phyloP scores from a whole-genome alignment of 2,888 invertebrate genomes.

The Drosophila neonasuta region DNA sequence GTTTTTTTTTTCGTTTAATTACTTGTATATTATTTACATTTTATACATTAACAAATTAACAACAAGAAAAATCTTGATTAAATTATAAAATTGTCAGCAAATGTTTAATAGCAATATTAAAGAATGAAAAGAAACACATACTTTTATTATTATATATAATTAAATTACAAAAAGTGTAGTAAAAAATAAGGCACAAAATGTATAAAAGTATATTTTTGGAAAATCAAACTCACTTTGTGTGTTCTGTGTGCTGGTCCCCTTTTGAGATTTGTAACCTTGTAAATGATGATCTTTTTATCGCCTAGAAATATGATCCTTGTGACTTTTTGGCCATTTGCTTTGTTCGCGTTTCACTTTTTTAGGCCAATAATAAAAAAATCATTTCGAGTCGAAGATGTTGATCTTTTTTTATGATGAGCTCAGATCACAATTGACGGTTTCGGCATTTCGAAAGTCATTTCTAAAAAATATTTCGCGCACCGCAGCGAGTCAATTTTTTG shows the following conservation, averaged over 20 bases:
- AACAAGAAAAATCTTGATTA: too few relatives aligned
- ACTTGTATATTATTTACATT: too few relatives aligned
- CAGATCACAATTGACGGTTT: conserved; percentile 43
- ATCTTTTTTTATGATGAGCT: conserved; percentile 66
- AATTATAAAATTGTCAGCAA: too few relatives aligned
- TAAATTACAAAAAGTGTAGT: background rate
- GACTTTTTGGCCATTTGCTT: conserved; percentile 39
- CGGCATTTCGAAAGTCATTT: conserved; percentile 44
- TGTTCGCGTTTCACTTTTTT: conserved; percentile 59
- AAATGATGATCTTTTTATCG: conserved; percentile 28
- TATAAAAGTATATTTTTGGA: background rate
- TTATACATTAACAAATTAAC: too few relatives aligned
- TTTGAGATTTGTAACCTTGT: conserved; percentile 29
- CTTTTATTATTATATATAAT: too few relatives aligned
- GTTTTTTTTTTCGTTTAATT: too few relatives aligned
- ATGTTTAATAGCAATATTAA: too few relatives aligned
- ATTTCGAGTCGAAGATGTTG: conserved; percentile 43
- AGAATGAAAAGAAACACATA: too few relatives aligned
- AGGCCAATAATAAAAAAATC: conserved; percentile 65
- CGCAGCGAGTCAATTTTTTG: conserved; percentile 71
- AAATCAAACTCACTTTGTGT: background rate
- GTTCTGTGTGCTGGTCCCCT: background rate
- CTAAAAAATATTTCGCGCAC: conserved; percentile 68
- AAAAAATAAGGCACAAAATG: background rate
- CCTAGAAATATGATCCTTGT: conserved; percentile 9